phyloP scores from a whole-genome alignment of 2,797 vertebrate genomes.

The Alfaro cultratus region DNA sequence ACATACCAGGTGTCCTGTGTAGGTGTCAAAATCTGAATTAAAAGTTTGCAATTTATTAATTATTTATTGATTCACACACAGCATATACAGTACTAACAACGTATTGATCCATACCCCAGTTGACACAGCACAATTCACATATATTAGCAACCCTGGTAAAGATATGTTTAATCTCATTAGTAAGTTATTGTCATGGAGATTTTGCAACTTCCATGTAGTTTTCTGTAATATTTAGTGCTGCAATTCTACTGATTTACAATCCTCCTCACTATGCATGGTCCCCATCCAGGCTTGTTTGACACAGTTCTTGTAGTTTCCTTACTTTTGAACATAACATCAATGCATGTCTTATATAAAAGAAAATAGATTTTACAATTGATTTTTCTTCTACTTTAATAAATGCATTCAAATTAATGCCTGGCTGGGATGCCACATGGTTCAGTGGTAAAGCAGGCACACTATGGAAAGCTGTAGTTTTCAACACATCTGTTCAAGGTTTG shows the following conservation, averaged over 20 bases:
- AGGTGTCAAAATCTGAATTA: constrained; percentile 1
- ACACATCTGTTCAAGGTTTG: not conserved
- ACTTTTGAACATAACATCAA: not conserved
- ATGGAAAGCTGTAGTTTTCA: not conserved
- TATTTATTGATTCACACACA: not conserved
- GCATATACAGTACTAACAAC: not conserved
- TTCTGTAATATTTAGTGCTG: not conserved
- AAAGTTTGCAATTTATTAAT: constrained; percentile 16
- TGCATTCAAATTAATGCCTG: not conserved
- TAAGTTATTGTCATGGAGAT: not conserved
- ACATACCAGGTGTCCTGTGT: constrained; percentile 12
- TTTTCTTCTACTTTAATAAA: not conserved
- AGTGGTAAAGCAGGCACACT: not conserved
- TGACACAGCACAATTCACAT: not conserved
- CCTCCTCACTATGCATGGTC: not conserved
- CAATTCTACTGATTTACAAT: not conserved
- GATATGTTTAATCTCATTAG: not conserved
- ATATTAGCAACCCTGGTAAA: not conserved
- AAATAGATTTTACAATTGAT: not conserved
- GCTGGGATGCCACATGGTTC: not conserved
- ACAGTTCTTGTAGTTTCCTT: not conserved
- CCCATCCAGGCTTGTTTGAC: not conserved
- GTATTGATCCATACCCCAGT: not conserved
- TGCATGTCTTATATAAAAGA: not conserved
- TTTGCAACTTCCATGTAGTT: not conserved